These are phyloP conservation scores for Drosophila ezoana DNA, from an alignment of 2,888 invertebrate species.

Conservation along the genomic window DNA sequence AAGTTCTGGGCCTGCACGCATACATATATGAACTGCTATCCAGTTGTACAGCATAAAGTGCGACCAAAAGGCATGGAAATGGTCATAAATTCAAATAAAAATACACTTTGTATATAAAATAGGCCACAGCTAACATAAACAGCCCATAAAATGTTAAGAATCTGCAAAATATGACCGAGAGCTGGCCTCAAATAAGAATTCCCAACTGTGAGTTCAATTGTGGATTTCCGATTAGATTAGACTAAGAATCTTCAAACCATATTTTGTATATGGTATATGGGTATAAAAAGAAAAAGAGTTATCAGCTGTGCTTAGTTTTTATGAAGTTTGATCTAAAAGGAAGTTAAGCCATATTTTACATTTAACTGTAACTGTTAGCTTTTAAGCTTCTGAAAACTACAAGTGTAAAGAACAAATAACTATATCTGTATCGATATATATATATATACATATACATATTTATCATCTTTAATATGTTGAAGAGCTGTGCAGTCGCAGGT, in stretches of 20 bases:
- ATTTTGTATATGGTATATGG: too few species aligned
- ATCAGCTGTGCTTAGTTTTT: too few species aligned
- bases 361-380: neutral
- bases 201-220: too few species aligned
- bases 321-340: too few species aligned
- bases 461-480: neutral
- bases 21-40: neutral
- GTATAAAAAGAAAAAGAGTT: too few species aligned
- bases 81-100: slow-evolving; percentile 61
- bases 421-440: too few species aligned
- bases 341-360: neutral
- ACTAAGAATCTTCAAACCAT: too few species aligned
- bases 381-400: neutral
- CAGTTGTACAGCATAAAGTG: slow-evolving; percentile 16
- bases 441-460: too few species aligned
- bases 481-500: neutral
- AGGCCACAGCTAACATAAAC: neutral
- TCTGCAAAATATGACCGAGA: neutral
- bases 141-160: neutral
- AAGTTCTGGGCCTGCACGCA: slow-evolving; percentile 7
- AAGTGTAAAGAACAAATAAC: too few species aligned
- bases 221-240: neutral
- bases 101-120: slow-evolving; percentile 40
- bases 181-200: too few species aligned
- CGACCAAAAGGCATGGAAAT: slow-evolving; percentile 54